These are phyloP conservation scores for Pocota personata DNA, from an alignment of 2,888 invertebrate genomes.

Conservation along the genomic window DNA sequence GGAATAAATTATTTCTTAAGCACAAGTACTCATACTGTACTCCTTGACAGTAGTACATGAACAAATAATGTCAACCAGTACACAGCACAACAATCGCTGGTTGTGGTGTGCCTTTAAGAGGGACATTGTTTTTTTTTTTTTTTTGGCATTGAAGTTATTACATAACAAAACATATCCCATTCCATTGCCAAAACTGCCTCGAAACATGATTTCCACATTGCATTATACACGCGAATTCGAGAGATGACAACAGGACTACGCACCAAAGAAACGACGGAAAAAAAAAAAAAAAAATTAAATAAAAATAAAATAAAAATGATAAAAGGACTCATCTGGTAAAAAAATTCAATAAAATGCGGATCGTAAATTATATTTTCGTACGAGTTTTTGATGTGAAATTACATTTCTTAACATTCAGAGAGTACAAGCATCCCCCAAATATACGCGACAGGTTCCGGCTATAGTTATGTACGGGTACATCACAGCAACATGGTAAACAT, in stretches of 20 bases:
- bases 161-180: constrained; percentile 13
- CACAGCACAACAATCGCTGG: constrained; percentile 26
- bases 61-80: constrained; percentile 36
- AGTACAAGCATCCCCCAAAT: background rate
- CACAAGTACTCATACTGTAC: constrained; percentile 15
- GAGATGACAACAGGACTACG: constrained; percentile 1
- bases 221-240: constrained; percentile 3
- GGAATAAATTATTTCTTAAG: constrained; percentile 64
- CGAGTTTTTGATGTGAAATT: constrained; percentile 1
- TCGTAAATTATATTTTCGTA: constrained; percentile 38
- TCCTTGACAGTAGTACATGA: constrained; percentile 33
- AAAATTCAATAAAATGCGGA: constrained; percentile 31
- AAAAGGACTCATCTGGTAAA: constrained; percentile 50
- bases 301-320: constrained; percentile 27
- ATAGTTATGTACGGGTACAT: background rate
- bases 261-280: background rate
- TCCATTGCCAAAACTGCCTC: background rate
- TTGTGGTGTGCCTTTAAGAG: constrained; percentile 5
- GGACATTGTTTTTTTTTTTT: constrained; percentile 8
- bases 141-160: constrained; percentile 12
- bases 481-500: background rate
- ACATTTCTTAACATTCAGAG: background rate
- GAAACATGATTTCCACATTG: constrained; percentile 26
- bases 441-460: background rate
- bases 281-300: constrained; percentile 1